Conservation (phyloP, 2,888 invertebrate genomes). For the Antitype chi region DNA sequence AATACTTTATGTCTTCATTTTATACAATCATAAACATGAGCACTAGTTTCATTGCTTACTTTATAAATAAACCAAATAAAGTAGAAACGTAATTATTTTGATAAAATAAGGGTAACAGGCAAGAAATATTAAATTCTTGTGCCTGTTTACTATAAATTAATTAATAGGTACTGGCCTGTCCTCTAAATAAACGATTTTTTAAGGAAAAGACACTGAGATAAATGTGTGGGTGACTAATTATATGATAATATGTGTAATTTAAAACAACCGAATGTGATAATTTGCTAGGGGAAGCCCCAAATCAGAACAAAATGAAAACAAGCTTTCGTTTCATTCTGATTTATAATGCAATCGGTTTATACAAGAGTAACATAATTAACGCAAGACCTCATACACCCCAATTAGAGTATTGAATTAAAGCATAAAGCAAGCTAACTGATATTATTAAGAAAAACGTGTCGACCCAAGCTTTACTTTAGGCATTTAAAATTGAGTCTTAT, state of each 20-base stretch:
- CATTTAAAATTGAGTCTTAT: too few relatives aligned
- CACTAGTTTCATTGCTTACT: not conserved
- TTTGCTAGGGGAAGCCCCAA: slow-evolving; percentile 3
- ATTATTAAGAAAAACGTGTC: too few relatives aligned
- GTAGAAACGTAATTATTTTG: not conserved
- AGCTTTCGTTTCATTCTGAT: not conserved
- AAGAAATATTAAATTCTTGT: not conserved
- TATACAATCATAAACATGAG: slow-evolving; percentile 11
- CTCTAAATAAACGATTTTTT: too few relatives aligned
- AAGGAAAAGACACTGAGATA: too few relatives aligned
- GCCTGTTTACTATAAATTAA: slow-evolving; percentile 1
- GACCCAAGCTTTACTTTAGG: too few relatives aligned
- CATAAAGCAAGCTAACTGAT: too few relatives aligned
- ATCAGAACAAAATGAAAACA: not conserved
- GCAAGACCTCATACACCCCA: too few relatives aligned
- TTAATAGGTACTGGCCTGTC: too few relatives aligned
- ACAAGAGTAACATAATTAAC: too few relatives aligned
- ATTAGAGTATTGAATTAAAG: too few relatives aligned
- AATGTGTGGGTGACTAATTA: not conserved
- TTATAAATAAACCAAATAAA: slow-evolving; percentile 1
- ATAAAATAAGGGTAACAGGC: slow-evolving; percentile 8
- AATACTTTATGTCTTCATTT: slow-evolving; percentile 29
- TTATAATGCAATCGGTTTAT: slow-evolving; percentile 4
- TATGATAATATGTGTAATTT: not conserved
- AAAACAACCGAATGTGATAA: not conserved